Percentiles rank a stretch among this genome's conserved stretches.
These are phyloP conservation scores for Osmerus mordax DNA, from an alignment of 2,113 vertebrate genomes.

Conservation along the genomic window DNA sequence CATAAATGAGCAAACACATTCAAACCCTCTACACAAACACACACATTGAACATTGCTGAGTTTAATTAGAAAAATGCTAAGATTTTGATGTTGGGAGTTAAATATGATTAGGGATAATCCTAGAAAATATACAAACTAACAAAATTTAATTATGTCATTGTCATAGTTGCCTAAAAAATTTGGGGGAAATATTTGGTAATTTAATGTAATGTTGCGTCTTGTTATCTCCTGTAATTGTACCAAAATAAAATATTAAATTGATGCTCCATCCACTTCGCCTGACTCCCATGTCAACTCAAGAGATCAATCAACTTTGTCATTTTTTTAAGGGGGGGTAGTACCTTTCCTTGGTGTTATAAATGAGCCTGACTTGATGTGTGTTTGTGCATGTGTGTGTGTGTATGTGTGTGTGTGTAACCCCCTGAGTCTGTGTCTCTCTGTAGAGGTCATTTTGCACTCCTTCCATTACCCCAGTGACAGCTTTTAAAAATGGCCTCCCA, in stretches of 20 bases:
- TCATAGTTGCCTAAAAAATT: too few relatives aligned
- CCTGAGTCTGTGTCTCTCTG: constrained; percentile 1
- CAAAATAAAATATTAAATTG: too few relatives aligned
- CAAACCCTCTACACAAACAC: neutral
- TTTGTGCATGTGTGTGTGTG: neutral
- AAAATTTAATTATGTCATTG: too few relatives aligned
- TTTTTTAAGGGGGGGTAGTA: neutral
- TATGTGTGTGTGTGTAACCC: neutral
- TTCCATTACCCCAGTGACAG: constrained; percentile 9
- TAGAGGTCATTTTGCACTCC: constrained; percentile 11
- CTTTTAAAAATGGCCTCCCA: constrained; percentile 16
- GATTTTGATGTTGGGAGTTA: too few relatives aligned
- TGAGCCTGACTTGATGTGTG: constrained; percentile 1
- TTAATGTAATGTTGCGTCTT: too few relatives aligned
- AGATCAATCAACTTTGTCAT: constrained; percentile 1
- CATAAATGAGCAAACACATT: neutral
- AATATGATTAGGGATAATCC: too few relatives aligned
- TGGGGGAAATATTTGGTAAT: too few relatives aligned
- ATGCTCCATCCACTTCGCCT: neutral
- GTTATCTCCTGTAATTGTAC: too few relatives aligned
- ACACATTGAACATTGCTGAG: too few relatives aligned
- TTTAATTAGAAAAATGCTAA: too few relatives aligned
- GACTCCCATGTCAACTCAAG: neutral
- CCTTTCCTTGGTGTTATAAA: constrained; percentile 4
- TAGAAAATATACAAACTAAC: too few relatives aligned